Percentiles rank a stretch among this genome's conserved stretches.
phyloP scores from a whole-genome alignment of 2,113 vertebrate genomes.

The Chascanopsetta lugubris region DNA sequence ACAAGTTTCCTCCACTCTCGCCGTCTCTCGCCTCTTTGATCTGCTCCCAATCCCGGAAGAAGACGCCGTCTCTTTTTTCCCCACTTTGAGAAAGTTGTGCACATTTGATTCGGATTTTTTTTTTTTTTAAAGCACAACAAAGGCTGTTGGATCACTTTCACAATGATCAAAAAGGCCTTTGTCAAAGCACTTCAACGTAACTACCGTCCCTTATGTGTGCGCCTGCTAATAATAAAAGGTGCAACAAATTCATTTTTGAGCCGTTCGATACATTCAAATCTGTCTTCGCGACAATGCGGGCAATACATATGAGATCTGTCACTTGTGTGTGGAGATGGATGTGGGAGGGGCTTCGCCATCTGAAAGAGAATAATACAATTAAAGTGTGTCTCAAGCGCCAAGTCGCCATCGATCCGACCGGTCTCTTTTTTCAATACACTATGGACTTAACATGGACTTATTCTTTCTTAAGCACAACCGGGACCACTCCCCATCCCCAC shows the following conservation, averaged over 20 bases:
- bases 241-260: conserved; percentile 64
- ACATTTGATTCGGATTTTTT: no score
- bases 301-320: conserved; percentile 74
- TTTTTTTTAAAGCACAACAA: conserved; percentile 43
- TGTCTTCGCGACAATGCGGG: conserved; percentile 66
- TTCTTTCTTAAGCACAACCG: conserved; percentile 76
- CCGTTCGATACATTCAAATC: conserved; percentile 72
- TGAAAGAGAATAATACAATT: conserved; percentile 73
- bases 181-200: conserved; percentile 36
- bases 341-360: conserved; percentile 64
- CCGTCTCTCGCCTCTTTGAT: conserved; percentile 78
- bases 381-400: conserved; percentile 65
- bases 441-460: conserved; percentile 76
- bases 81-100: conserved; percentile 66
- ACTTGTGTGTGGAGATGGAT: conserved; percentile 59
- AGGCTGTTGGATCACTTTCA: conserved; percentile 15
- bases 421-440: conserved; percentile 71
- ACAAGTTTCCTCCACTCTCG: conserved; percentile 71
- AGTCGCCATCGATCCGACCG: conserved; percentile 63
- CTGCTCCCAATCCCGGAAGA: conserved; percentile 55
- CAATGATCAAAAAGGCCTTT: conserved; percentile 21
- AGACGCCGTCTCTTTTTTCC: conserved; percentile 54
- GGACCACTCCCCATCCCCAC: conserved; percentile 56
- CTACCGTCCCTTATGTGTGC: conserved; percentile 20
- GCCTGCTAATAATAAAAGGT: conserved; percentile 47